Evolutionary conservation across 2,888 invertebrate species (phyloP), one percentile per base, ranked within the genome.

Genomic region (Lordiphosa andalusiaca): DNA sequence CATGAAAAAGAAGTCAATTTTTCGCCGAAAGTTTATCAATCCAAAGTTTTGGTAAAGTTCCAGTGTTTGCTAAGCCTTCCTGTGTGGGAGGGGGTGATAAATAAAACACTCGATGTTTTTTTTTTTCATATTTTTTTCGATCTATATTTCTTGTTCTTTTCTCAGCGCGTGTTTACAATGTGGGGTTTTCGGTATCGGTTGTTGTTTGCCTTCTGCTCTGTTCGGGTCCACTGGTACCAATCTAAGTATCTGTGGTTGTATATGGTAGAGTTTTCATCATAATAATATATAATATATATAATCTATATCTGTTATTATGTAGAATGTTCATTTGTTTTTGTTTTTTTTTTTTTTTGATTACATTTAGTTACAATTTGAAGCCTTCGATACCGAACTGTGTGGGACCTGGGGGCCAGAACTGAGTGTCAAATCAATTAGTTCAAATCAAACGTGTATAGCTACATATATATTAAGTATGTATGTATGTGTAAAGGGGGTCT

Each of bases 331-430:
- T 30, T 2, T 70, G 6, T 25, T 2, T 19, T 25, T 23, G 6
- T 70, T 25, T 25, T 2, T 19, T 25, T 23, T 23, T 6, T 0
- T 23, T 23, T 76, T 74, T 81, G 78, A 78, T 77, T 81, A 81
- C 74, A 77, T 75, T 75, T 82, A 78, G 58, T 70, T 72, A 69
- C 77, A 75, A 67, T 53, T 55, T 62, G 50, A 51, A 49, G 59
- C 39, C 39, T 16, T 39, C 37, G 53, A 58, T 44, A 48, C 12
- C 41, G 42, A 50, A 57, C 25, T 42, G 35, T 42, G 35, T 33
- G 51, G 33, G 33, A 33, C 16, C 33, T 37, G 30, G 48, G 48
- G 61, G 49, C 62, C 62, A 54, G 53, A 62, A 61, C 54, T 41
- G 49, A 53, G 12, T 61, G 61, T 23, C 25, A 63, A 63, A 44